These are phyloP conservation scores for Aphelenchoides fujianensis DNA, from an alignment of 1,140 invertebrate species.

Conservation along the genomic window DNA sequence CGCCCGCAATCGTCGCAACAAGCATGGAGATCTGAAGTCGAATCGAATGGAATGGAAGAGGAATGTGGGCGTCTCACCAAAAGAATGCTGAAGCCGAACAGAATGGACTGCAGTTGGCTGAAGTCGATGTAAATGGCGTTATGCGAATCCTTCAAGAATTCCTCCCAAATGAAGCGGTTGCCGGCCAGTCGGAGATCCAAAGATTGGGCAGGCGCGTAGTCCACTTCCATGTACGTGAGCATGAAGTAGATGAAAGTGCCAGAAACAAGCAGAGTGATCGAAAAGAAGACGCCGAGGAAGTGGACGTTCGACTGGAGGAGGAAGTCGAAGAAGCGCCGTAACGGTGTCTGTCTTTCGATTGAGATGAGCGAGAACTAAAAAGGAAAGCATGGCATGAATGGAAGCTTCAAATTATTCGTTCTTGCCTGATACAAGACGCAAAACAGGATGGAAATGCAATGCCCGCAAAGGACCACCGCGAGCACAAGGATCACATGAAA, in stretches of 20 bases:
- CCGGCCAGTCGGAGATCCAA: background rate
- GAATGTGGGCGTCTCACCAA: background rate
- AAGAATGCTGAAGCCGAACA: background rate
- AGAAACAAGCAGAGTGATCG: background rate
- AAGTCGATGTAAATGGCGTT: slow-evolving; percentile 1
- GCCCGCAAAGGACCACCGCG: background rate
- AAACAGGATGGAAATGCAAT: background rate
- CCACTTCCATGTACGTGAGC: background rate
- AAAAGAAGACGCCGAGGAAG: background rate
- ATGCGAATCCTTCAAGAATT: background rate
- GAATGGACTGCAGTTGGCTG: background rate
- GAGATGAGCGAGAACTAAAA: background rate
- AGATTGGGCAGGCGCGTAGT: background rate
- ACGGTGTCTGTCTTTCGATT: background rate
- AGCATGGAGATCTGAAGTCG: background rate
- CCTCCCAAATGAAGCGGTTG: background rate
- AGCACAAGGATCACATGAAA: background rate
- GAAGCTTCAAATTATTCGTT: slow-evolving; percentile 1
- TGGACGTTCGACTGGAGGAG: background rate
- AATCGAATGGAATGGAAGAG: background rate
- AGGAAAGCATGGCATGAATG: background rate
- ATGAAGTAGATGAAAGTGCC: background rate
- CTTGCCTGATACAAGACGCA: background rate
- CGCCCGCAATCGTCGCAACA: background rate
- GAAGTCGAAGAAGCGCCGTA: background rate